Percentiles rank a stretch among this genome's conserved stretches.
Conservation (phyloP, 2,797 vertebrate species). For the Labroides dimidiatus region DNA sequence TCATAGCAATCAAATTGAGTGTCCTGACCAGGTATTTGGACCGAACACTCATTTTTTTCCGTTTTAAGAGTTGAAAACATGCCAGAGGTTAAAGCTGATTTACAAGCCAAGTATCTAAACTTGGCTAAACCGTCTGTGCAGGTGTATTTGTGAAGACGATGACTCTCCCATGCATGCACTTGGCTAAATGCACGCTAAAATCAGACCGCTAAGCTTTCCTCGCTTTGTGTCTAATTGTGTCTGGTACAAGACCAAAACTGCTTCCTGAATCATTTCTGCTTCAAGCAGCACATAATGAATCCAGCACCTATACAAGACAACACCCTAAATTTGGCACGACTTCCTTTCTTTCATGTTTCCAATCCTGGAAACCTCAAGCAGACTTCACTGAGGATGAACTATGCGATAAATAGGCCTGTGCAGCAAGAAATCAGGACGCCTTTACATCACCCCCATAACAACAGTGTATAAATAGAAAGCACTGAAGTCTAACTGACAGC, state of each 20-base stretch:
- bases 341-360: background rate
- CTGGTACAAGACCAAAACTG: constrained; percentile 25
- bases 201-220: constrained; percentile 22
- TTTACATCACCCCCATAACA: constrained; percentile 34
- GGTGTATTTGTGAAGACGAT: constrained; percentile 17
- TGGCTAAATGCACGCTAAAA: constrained; percentile 36
- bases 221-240: constrained; percentile 24
- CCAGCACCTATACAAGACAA: constrained; percentile 10
- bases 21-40: too few species aligned
- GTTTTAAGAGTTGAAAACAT: too few species aligned
- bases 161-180: background rate
- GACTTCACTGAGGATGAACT: constrained; percentile 10
- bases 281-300: constrained; percentile 4
- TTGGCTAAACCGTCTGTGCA: constrained; percentile 1
- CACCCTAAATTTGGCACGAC: background rate
- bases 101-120: background rate
- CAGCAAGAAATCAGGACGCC: constrained; percentile 16
- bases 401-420: constrained; percentile 5
- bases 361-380: constrained; percentile 6
- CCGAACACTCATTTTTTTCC: too few species aligned
- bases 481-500: constrained; percentile 49
- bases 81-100: too few species aligned
- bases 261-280: constrained; percentile 13
- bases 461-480: constrained; percentile 52
- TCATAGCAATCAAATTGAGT: too few species aligned